A percentile compares a stretch with the other conserved stretches of the same genome.
These are phyloP conservation scores for Diabrotica undecimpunctata DNA, from an alignment of 1,140 invertebrate species.

Conservation along the genomic window DNA sequence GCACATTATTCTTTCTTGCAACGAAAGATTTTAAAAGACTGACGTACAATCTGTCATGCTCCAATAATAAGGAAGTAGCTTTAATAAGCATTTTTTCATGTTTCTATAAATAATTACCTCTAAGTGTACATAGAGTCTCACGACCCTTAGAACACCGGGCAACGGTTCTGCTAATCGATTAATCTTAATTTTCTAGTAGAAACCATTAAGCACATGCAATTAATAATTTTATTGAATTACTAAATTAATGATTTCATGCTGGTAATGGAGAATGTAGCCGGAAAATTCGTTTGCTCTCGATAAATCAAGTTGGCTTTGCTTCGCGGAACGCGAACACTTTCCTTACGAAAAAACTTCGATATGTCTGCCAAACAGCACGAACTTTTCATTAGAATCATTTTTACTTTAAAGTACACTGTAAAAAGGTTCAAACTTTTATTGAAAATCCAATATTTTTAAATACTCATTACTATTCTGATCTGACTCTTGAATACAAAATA, in stretches of 20 bases:
- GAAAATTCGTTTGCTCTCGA: slow-evolving; percentile 18
- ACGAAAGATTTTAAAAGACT: too few species aligned
- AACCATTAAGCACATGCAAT: slow-evolving; percentile 23
- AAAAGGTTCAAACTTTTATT: too few species aligned
- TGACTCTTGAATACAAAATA: too few species aligned
- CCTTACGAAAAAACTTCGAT: slow-evolving; percentile 11
- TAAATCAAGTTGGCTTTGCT: slow-evolving; percentile 12
- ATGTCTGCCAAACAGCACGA: slow-evolving; percentile 8
- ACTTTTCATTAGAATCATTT: background rate
- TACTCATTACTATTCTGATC: too few species aligned
- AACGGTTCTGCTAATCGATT: slow-evolving; percentile 10
- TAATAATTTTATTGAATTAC: slow-evolving; percentile 21
- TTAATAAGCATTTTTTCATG: background rate
- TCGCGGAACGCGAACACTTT: slow-evolving; percentile 15
- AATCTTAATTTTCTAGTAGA: slow-evolving; percentile 21
- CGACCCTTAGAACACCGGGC: slow-evolving; percentile 9
- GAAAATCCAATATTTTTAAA: background rate
- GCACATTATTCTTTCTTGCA: too few species aligned
- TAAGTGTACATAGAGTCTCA: slow-evolving; percentile 5
- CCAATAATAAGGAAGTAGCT: background rate
- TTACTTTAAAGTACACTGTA: background rate
- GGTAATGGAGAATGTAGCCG: slow-evolving; percentile 16
- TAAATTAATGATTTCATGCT: slow-evolving; percentile 21
- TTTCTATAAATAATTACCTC: slow-evolving; percentile 1
- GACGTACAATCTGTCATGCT: background rate